A percentile compares a stretch with the other conserved stretches of the same genome.
Evolutionary conservation across 2,888 invertebrate species (phyloP).

Genomic region (Leucophora obtusa): DNA sequence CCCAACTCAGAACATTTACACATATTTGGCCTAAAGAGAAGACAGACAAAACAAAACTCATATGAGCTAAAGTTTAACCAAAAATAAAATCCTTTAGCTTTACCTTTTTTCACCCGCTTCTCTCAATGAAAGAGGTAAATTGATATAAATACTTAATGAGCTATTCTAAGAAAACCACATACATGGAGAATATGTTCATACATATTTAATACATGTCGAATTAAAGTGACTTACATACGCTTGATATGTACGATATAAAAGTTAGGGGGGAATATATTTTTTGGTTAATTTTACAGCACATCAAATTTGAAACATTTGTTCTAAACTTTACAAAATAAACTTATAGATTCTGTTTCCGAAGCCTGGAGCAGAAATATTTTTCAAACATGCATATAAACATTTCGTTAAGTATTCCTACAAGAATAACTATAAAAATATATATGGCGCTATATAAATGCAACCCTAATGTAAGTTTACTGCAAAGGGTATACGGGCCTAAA

Average conservation of each 20-base stretch:
- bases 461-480: no score
- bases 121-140: constrained; percentile 30
- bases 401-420: no score
- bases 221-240: constrained; percentile 3
- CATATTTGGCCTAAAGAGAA: neutral
- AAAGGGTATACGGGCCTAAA: no score
- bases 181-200: constrained; percentile 33
- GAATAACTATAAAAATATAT: no score
- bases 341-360: no score
- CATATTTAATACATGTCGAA: constrained; percentile 20
- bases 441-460: no score
- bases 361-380: no score
- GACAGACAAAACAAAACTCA: neutral
- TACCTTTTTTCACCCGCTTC: constrained; percentile 35
- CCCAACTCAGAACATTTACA: constrained; percentile 20
- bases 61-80: constrained; percentile 9
- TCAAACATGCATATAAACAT: no score
- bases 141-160: constrained; percentile 59
- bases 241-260: neutral
- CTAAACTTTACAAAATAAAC: no score
- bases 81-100: constrained; percentile 28
- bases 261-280: no score
- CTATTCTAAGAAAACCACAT: constrained; percentile 34
- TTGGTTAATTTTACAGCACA: no score
- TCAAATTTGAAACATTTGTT: no score